Base-by-base conservation (phyloP, 2,797 vertebrate species). In the Lepidocolaptes lacrymiger region DNA sequence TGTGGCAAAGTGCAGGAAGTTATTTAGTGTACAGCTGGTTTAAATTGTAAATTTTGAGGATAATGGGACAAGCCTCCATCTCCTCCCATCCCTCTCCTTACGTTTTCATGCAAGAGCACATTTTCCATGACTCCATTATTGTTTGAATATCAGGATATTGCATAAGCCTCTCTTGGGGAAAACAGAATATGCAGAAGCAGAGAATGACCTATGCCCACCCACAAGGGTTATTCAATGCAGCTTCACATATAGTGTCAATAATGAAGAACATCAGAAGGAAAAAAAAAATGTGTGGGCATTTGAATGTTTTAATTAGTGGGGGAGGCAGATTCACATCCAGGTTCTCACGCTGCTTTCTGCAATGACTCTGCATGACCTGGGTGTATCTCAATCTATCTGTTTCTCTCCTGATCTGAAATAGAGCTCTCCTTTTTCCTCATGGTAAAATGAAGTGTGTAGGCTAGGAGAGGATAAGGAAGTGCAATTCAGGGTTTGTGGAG, bases 101-200 rank as follows among this genome's bases (percentile, higher is more conserved):
- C 93, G 55, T 88, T 93, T 88, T 93, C 83, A 69, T 66, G 62
- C 8, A 14, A 78, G 83, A 84, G 78, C 87, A 97, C 61, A 90
- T 96, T 98, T 97, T 97, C 97, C 88, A 79, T 96, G 92, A 96
- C 94, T 95, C 82, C 39, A 16, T 89, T 85, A 87, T 85, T 94
- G 66, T 96, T 95, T 92, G 89, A 95, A 93, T 81, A 84, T 93
- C 89, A 96, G 96, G 95, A 94, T 96, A 79, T 97, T 97, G 88
- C 95, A 58, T 94, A 96, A 97, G 74, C 68, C 68, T 91, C 86
- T 93, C 93, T 48, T 89, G 95, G 85, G 96, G 81, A 63, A 95
- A 93, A 76, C 0, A 83, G 95, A 90, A 84, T 67, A 91, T 75
- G 43, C 54, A 86, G 83, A 96, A 94, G 91, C 58, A 93, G 68